Evolutionary conservation across 2,113 vertebrate species (phyloP).

Genomic region (Psilopsiagon aymara): DNA sequence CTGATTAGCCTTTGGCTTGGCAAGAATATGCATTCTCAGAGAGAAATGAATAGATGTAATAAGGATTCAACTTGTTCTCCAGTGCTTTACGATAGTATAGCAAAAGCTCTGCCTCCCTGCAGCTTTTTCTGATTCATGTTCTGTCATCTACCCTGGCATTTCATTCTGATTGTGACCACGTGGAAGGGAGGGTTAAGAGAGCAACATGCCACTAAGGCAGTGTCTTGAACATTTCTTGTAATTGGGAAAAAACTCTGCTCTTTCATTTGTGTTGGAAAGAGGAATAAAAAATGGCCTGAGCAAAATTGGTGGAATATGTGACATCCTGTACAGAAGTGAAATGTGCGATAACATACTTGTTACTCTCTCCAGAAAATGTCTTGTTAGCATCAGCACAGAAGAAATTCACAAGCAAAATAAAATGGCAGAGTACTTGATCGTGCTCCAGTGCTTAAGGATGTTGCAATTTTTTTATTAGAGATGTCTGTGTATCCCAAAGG

Average conservation of each 20-base stretch:
- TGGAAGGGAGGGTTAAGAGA: background rate
- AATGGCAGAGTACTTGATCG: background rate
- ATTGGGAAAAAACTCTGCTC: fast-evolving
- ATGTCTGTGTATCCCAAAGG: background rate
- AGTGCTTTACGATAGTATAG: fast-evolving
- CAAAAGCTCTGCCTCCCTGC: background rate
- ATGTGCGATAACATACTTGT: background rate
- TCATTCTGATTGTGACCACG: background rate
- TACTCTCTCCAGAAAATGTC: background rate
- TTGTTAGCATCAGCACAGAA: background rate
- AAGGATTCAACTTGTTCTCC: background rate
- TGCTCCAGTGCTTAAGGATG: background rate
- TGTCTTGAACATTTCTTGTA: background rate
- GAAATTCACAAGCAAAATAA: background rate
- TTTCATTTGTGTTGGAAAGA: background rate
- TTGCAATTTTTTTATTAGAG: background rate
- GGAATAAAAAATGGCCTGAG: background rate
- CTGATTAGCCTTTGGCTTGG: background rate
- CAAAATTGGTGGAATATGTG: background rate
- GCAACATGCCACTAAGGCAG: background rate
- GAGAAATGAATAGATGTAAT: background rate
- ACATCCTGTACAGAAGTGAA: background rate
- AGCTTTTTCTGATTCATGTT: background rate
- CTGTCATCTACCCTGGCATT: background rate
- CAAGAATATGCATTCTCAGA: background rate